Base-by-base conservation (phyloP, 2,888 invertebrate species). In the Steromphala cineraria region DNA sequence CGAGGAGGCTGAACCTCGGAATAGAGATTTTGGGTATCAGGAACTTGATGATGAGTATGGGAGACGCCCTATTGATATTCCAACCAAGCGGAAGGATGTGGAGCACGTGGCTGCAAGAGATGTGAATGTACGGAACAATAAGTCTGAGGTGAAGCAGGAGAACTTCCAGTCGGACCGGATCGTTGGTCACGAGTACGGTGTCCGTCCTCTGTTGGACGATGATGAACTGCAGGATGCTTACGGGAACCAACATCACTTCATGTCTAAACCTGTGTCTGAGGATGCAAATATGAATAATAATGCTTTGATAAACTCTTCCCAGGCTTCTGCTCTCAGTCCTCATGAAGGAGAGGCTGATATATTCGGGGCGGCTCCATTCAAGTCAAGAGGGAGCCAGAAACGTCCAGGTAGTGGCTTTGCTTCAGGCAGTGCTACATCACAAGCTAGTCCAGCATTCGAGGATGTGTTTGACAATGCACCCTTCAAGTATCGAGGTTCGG, bases 121-220 rank as follows among this genome's bases (percentile, higher is more conserved):
- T 17, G 85, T 82, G 46, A 21, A 19, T 28, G 15, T 56, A 24
- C 78, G 40, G 52, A 36, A 21, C 24, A 55, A 4, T 28, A 55
- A 19, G 21, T 46, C 40, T 24, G 46, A 55, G 46, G 55, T 28
- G 31, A 71, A 67, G 17, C 67, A 19, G 19, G 53, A 31, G 24
- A 77, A 1, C 74, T 53, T 77, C 40, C 83, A 79, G 80, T 83
- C 87, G 24, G 93, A 93, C 80, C 87, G 92, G 24, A 95, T 96
- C 83, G 95, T 96, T 7, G 95, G 96, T 0, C 96, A 96, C 91
- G 96, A 96, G 87, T 96, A 96, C 88, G 96, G 96, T 0, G 96
- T 96, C 83, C 95, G 95, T 86, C 96, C 96, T 0, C 92, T 97
- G 55, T 92, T 97, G 4, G 94, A 96, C 80, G 96, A 97, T 89